A percentile compares a stretch with the other conserved stretches of the same genome.
Conservation (phyloP, 2,797 vertebrate genomes). For the Triplophysa bombifrons region DNA sequence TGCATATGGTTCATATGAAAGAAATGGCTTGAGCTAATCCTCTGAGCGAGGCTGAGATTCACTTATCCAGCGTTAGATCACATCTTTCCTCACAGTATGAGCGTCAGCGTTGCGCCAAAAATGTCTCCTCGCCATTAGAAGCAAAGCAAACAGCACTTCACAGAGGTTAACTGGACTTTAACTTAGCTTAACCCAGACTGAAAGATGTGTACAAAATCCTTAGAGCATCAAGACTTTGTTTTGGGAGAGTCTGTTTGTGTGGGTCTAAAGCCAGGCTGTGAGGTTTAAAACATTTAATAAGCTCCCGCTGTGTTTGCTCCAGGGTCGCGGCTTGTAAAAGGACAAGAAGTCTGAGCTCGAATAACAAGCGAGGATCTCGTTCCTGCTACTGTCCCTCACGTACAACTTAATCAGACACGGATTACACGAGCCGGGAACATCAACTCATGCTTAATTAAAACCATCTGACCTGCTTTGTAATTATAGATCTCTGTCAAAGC, state of each 20-base stretch:
- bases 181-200: conserved; percentile 24
- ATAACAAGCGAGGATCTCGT: conserved; percentile 26
- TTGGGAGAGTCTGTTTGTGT: conserved; percentile 5
- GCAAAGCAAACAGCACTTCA: conserved; percentile 29
- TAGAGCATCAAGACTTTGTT: conserved; percentile 34
- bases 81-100: neutral
- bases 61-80: conserved; percentile 14
- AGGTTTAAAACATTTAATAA: conserved; percentile 49
- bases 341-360: conserved; percentile 31
- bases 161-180: conserved; percentile 41
- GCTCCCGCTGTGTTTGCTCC: conserved; percentile 33
- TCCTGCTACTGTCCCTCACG: conserved; percentile 35
- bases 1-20: neutral
- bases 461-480: conserved; percentile 49
- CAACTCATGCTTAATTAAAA: conserved; percentile 51
- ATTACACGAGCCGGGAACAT: conserved; percentile 46
- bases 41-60: conserved; percentile 1
- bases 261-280: conserved; percentile 17
- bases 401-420: conserved; percentile 45
- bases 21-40: neutral
- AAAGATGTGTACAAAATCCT: conserved; percentile 22
- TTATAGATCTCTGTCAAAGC: conserved; percentile 37
- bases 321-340: conserved; percentile 32
- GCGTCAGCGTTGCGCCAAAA: neutral
- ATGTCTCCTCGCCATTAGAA: conserved; percentile 3